Evolutionary conservation across 2,888 invertebrate genomes (phyloP), one percentile per base, ranked within the genome.

Genomic region (Nemapogon koenigi): DNA sequence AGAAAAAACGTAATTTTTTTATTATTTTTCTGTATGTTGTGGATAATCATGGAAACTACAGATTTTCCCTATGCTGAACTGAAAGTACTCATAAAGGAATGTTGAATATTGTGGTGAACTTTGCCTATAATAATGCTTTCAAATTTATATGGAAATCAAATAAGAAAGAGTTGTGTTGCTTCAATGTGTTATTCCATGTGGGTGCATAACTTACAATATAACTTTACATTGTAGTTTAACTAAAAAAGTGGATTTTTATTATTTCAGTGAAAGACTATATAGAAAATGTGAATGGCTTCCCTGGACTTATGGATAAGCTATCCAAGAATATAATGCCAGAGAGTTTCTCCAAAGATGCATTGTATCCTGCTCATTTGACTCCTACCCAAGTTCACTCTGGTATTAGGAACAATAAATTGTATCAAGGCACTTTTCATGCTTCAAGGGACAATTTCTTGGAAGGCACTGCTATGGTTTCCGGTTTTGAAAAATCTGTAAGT

Each of bases 401-500:
- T 0, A 84, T 97, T 29, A 88, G 90, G 52, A 82, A 80, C 43
- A 92, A 91, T 1, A 84, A 81, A 46, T 70, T 91, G 3, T 59
- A 88, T 27, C 94, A 91, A 58, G 97, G 96, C 1, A 84, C 87
- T 1, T 93, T 91, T 56, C 81, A 86, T 55, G 91, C 95, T 0
- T 95, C 94, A 1, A 81, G 93, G 37, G 96, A 97, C 54, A 99
- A 98, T 66, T 97, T 91, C 59, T 76, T 97, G 10, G 98, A 99
- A 68, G 98, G 94, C 7, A 86, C 83, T 43, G 93, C 94, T 6
- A 88, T 84, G 59, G 87, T 94, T 2, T 91, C 90, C 53, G 85
- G 86, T 10, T 84, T 83, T 57, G 91, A 94, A 19, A 88, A 90
- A 66, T 83, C 87, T 57, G 92, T 94, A 75, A 81, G 83, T 69